phyloP scores from a whole-genome alignment of 2,888 invertebrate genomes.

The Alloscopus bannaensis region DNA sequence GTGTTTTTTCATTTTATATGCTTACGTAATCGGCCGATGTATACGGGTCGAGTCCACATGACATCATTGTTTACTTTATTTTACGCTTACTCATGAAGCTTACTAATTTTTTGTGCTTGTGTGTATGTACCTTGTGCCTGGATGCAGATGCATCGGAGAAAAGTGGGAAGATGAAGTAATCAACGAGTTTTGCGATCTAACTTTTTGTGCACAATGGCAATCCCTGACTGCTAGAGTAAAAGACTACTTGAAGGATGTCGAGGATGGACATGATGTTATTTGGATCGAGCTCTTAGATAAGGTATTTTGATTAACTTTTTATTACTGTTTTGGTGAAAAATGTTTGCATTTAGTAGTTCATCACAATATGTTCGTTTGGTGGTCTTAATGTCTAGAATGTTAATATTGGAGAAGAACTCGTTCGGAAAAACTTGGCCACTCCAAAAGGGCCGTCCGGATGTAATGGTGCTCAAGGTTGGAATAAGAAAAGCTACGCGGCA shows the following conservation, averaged over 20 bases:
- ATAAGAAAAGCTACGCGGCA: slow-evolving; percentile 65
- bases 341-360: background rate
- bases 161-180: slow-evolving; percentile 75
- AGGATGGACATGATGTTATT: slow-evolving; percentile 79
- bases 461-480: slow-evolving; percentile 39
- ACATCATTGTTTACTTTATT: background rate
- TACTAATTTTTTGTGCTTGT: slow-evolving; percentile 14
- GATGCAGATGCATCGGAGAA: slow-evolving; percentile 67
- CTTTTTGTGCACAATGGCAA: slow-evolving; percentile 83
- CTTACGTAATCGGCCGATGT: background rate
- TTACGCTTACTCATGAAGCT: no score
- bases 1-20: slow-evolving; percentile 18
- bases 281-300: slow-evolving; percentile 85
- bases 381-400: slow-evolving; percentile 76
- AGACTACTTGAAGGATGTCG: slow-evolving; percentile 80
- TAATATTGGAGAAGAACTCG: slow-evolving; percentile 80
- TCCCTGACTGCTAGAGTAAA: slow-evolving; percentile 85
- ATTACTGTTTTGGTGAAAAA: background rate
- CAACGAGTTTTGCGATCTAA: slow-evolving; percentile 75
- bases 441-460: slow-evolving; percentile 58
- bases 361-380: background rate
- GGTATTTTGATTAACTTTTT: slow-evolving; percentile 70
- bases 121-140: no score
- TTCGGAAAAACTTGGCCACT: slow-evolving; percentile 80
- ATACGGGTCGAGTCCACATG: background rate